Percentiles rank a stretch among this genome's conserved stretches.
These are phyloP conservation scores for Periphyllus acericola DNA, from an alignment of 2,888 invertebrate species.

Conservation along the genomic window DNA sequence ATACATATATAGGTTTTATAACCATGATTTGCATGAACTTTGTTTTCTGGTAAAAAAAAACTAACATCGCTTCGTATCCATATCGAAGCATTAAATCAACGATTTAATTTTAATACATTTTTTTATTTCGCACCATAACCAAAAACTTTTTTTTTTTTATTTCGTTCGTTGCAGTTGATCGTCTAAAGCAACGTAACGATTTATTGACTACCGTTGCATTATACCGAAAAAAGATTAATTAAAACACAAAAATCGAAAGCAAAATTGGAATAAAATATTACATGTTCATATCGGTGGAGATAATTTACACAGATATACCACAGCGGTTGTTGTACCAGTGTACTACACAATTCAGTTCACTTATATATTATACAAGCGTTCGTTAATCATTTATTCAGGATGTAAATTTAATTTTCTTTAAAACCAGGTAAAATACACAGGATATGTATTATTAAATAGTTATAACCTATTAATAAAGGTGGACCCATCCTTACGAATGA, in stretches of 20 bases:
- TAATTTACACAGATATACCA: too few relatives aligned
- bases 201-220: constrained; percentile 7
- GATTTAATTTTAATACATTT: constrained; percentile 10
- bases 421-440: too few relatives aligned
- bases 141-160: background rate
- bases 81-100: constrained; percentile 9
- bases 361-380: too few relatives aligned
- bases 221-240: background rate
- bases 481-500: too few relatives aligned
- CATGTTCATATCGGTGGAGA: background rate
- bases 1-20: constrained; percentile 6
- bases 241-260: background rate
- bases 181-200: background rate
- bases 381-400: too few relatives aligned
- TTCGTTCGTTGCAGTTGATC: background rate
- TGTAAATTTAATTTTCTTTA: too few relatives aligned
- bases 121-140: background rate
- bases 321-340: too few relatives aligned
- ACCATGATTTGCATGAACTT: constrained; percentile 46
- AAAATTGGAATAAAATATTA: background rate
- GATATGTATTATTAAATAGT: too few relatives aligned
- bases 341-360: too few relatives aligned
- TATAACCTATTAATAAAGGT: too few relatives aligned
- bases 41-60: constrained; percentile 30
- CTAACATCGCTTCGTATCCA: background rate